Percentiles rank a stretch among this genome's conserved stretches.
phyloP scores from a whole-genome alignment of 1,140 invertebrate genomes.

The Daktulosphaira vitifoliae region DNA sequence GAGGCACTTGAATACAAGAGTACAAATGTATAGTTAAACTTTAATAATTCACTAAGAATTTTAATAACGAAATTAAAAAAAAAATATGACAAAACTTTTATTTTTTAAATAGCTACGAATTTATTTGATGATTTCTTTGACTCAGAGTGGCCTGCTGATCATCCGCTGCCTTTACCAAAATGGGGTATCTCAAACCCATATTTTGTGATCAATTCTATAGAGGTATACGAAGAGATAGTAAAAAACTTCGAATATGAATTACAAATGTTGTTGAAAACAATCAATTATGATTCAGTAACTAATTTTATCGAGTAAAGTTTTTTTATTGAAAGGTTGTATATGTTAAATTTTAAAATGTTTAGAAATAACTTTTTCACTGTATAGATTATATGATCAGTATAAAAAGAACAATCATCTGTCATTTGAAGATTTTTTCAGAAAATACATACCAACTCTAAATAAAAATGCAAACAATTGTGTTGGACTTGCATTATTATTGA shows the following conservation, averaged over 20 bases:
- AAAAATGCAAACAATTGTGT: conserved; percentile 76
- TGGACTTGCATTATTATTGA: conserved; percentile 69
- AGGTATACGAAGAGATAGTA: conserved; percentile 70
- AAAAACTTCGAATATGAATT: conserved; percentile 63
- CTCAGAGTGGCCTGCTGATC: conserved; percentile 50
- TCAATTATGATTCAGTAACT: conserved; percentile 77
- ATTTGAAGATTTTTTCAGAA: conserved; percentile 59
- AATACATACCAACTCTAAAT: conserved; percentile 68
- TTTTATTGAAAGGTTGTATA: background rate
- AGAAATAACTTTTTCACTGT: too few species aligned
- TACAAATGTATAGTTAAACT: too few species aligned
- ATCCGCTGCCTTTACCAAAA: conserved; percentile 58
- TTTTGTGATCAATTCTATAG: conserved; percentile 51
- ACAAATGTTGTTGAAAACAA: conserved; percentile 62
- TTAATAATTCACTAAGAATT: too few species aligned
- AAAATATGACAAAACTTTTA: too few species aligned
- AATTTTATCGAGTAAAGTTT: conserved; percentile 61
- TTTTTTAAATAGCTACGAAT: too few species aligned
- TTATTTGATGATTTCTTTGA: too few species aligned
- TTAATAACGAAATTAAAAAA: too few species aligned
- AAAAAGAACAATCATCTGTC: conserved; percentile 51
- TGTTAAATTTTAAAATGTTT: too few species aligned
- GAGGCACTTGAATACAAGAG: too few species aligned
- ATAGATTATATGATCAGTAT: conserved; percentile 63
- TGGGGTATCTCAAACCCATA: conserved; percentile 50